These are phyloP conservation scores for Synergus umbraculus DNA, from an alignment of 2,888 invertebrate genomes.

Conservation along the genomic window DNA sequence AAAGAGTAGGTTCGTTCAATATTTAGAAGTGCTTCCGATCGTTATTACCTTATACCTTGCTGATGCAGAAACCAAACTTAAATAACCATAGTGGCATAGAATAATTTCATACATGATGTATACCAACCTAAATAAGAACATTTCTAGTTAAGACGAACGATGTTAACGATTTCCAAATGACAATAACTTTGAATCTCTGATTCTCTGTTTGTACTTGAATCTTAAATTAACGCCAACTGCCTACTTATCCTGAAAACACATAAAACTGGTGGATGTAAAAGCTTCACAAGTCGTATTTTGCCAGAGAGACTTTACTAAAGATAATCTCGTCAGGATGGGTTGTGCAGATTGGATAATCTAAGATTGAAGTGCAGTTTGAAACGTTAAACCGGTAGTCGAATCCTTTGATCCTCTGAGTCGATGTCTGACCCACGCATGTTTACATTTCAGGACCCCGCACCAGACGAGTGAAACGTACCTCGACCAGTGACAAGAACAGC, in stretches of 20 bases:
- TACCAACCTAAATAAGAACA: not conserved
- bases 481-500: slow-evolving; percentile 77
- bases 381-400: not conserved
- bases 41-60: not conserved
- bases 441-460: slow-evolving; percentile 80
- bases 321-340: slow-evolving; percentile 1
- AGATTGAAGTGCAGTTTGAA: not conserved
- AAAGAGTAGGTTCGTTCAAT: no score
- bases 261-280: not conserved
- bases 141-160: not conserved
- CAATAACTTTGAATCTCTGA: not conserved
- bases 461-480: slow-evolving; percentile 78
- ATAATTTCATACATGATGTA: not conserved
- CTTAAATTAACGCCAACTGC: not conserved
- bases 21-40: no score
- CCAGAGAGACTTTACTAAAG: not conserved
- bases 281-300: not conserved
- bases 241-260: not conserved
- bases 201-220: not conserved
- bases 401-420: not conserved
- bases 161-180: not conserved
- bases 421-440: slow-evolving; percentile 18
- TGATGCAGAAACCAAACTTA: not conserved
- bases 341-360: slow-evolving; percentile 1
- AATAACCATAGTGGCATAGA: not conserved